Evolutionary conservation across 2,888 invertebrate species (phyloP), one percentile per base, ranked within the genome.

Genomic region (Nomada ruficornis): DNA sequence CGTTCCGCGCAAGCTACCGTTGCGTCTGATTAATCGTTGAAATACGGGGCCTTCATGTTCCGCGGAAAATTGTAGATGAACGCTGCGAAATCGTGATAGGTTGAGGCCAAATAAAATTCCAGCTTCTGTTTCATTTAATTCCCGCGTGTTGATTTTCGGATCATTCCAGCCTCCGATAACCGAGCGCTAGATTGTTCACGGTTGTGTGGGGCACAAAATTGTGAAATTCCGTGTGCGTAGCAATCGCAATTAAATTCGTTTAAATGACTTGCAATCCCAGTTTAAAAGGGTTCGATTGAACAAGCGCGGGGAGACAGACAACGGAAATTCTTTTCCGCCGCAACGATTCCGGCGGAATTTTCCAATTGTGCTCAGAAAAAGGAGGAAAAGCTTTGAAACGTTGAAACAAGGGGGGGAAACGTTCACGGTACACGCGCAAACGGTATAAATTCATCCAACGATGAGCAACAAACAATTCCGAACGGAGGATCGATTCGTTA

Each of bases 181-280:
- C 36, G 36, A 36, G 36, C 7, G 36, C 36, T 5, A 36, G 36
- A 36, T 36, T 36, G 36, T 36, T 36, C 36, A 44, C 10, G 44
- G 23, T 42, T 5, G 77, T 50, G 70, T 54, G 65, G 78, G 65
- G 70, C 55, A 62, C 65, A 77, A 77, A 77, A 65, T 26, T 60
- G 26, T 65, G 26, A 65, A 71, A 80, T 65, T 55, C 42, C 15
- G 29, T 23, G 36, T 15, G 2, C 5, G 47, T 71, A 71, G 65
- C 65, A 65, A 3, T 77, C 54, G 62, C 67, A 63, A 80, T 78
- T 71, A 62, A 80, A 78, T 80, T 78, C 71, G 72, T 57, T 68
- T 50, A 72, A 80, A 77, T 50, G 71, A 67, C 71, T 77, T 62
- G 71, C 47, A 13, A 72, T 78, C 67, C 78, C 50, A 20, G 47